A percentile compares a stretch with the other conserved stretches of the same genome.
Conservation (phyloP, 2,888 invertebrate species). For the Apamea sordens region DNA sequence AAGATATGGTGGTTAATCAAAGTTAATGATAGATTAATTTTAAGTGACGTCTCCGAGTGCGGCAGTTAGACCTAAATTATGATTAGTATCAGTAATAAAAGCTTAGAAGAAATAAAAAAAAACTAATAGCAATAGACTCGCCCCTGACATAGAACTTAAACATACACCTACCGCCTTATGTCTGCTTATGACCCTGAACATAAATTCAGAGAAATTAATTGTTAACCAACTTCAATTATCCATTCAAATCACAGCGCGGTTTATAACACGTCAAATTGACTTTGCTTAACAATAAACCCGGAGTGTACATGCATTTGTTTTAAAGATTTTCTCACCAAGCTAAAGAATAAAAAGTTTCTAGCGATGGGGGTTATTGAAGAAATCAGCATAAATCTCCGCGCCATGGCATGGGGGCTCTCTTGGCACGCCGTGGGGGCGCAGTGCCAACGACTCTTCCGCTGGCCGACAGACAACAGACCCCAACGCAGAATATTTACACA, state of each 20-base stretch:
- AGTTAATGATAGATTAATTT: too few relatives aligned
- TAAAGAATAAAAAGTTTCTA: conserved; percentile 32
- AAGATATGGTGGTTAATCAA: too few relatives aligned
- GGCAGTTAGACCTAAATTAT: too few relatives aligned
- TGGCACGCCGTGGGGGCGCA: conserved; percentile 61
- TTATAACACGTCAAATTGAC: background rate
- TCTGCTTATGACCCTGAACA: background rate
- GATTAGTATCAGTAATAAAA: too few relatives aligned
- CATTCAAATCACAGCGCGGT: background rate
- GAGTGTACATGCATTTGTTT: too few relatives aligned
- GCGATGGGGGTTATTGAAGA: conserved; percentile 63
- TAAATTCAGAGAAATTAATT: background rate
- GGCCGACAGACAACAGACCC: conserved; percentile 53
- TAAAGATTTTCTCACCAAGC: conserved; percentile 8
- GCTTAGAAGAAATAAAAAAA: background rate
- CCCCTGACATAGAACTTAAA: background rate
- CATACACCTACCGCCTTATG: background rate
- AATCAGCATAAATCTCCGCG: conserved; percentile 69
- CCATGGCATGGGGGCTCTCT: conserved; percentile 48
- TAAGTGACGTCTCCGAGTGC: too few relatives aligned
- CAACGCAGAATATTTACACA: conserved; percentile 49
- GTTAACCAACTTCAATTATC: too few relatives aligned
- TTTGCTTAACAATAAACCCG: background rate
- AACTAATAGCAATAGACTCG: background rate
- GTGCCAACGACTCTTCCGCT: conserved; percentile 67